Base-by-base conservation (phyloP, 2,888 invertebrate species). In the Hirtodrosophila trivittata region DNA sequence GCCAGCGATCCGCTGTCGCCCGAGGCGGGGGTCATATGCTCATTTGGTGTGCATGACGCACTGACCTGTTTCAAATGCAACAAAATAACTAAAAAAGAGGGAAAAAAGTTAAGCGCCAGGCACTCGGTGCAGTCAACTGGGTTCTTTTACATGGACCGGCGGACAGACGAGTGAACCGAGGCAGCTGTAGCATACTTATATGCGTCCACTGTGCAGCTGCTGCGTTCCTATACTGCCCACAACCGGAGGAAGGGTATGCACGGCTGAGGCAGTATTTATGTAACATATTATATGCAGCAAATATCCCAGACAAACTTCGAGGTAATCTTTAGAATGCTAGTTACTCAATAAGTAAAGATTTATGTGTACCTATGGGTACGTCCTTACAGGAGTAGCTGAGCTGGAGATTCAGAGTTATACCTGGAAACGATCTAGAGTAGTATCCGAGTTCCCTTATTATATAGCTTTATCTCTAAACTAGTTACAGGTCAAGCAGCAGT, bases 31-130 rank as follows among this genome's bases (percentile, higher is more conserved):
- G 63, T 77, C 82, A 84, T 77, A 84, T 81, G 86, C 85, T 81
- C 86, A 85, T 86, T 80, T 80, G 81, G 77, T 73, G 86, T 86
- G 86, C 73, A 75, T 63, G 66, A 75, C 73, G 83, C 87, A 82
- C 83, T 83, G 82, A 87, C 82, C 82, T 83, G 86, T 78, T 85
- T 85, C 80, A 70, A 78, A 67, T 81, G 83, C 82, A 72, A 74
- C 66, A 70, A 46, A 39, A 51, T 18, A 35, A 45, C 18, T n/a
- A 16, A 30, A 30, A 18, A 13, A 39, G 30, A 41, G 16, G 9
- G 14, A 42, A 60, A 54, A 77, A 50, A 33, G 25, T 41, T 52
- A 51, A 51, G 60, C 55, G 56, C 13, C 28, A 35, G 35, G 50
- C 64, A 66, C 66, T 77, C 43, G 59, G 64, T 72, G 86, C 86